A percentile compares a stretch with the other conserved stretches of the same genome.
Evolutionary conservation across 2,113 vertebrate genomes (phyloP).

Genomic region (Eupsittula cactorum): DNA sequence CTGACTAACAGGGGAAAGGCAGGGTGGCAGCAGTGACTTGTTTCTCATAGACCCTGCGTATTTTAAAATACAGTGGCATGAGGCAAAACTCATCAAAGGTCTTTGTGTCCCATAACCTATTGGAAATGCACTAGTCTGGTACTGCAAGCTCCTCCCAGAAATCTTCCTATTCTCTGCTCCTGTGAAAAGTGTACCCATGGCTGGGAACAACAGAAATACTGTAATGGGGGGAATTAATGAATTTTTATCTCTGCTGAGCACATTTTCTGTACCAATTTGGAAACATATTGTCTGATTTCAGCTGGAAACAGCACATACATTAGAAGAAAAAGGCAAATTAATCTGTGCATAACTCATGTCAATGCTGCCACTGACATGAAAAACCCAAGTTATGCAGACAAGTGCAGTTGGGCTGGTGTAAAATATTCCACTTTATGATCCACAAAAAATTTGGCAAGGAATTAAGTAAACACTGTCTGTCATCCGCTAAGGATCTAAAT

Average conservation of each 20-base stretch:
- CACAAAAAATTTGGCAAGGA: neutral
- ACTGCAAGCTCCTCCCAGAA: neutral
- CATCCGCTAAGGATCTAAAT: neutral
- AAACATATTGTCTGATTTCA: neutral
- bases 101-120: fast-evolving
- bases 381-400: neutral
- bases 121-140: no score
- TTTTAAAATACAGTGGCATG: neutral
- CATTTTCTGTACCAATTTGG: neutral
- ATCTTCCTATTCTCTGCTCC: fast-evolving
- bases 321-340: neutral
- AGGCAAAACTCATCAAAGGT: neutral
- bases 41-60: neutral
- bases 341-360: neutral
- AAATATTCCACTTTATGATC: neutral
- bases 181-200: fast-evolving
- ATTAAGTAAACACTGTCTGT: neutral
- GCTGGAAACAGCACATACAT: neutral
- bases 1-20: fast-evolving
- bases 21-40: neutral
- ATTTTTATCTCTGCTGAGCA: neutral
- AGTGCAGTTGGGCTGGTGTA: neutral
- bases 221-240: neutral
- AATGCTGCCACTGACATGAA: neutral
- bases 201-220: neutral